Conservation (phyloP, 2,888 invertebrate species). For the Choristoneura rosaceana region DNA sequence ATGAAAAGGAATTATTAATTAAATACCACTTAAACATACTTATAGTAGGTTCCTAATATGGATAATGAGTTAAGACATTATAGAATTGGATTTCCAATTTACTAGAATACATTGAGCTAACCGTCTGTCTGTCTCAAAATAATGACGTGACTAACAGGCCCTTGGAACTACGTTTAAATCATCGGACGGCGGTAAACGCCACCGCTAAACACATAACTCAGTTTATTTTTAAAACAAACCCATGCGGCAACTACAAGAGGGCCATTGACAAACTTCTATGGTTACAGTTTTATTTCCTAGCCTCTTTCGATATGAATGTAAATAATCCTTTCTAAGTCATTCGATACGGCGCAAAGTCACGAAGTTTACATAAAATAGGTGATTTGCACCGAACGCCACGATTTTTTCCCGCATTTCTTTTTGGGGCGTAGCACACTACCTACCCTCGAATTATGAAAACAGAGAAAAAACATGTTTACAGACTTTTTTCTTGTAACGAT, state of each 20-base stretch:
- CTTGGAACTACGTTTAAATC: constrained; percentile 65
- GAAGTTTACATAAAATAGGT: constrained; percentile 85
- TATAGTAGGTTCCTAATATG: too few species aligned
- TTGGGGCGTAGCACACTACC: constrained; percentile 62
- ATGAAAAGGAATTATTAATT: too few species aligned
- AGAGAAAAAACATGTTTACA: constrained; percentile 80
- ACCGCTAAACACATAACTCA: constrained; percentile 51
- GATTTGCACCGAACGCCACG: constrained; percentile 79
- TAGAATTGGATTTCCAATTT: not conserved
- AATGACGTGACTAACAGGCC: constrained; percentile 65
- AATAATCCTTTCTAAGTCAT: constrained; percentile 84
- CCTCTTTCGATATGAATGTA: constrained; percentile 66
- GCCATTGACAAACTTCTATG: constrained; percentile 66
- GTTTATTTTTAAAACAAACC: constrained; percentile 68
- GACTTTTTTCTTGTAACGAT: constrained; percentile 67
- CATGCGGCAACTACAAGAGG: constrained; percentile 61
- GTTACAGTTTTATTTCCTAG: constrained; percentile 57
- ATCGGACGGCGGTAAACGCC: constrained; percentile 59
- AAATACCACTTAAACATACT: too few species aligned
- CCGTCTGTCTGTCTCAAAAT: constrained; percentile 43
- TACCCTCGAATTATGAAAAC: constrained; percentile 65
- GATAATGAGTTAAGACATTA: not conserved
- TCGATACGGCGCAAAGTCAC: constrained; percentile 83
- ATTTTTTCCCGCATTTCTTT: constrained; percentile 65
- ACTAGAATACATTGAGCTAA: not conserved